Conservation (phyloP, 1,140 invertebrate species). For the Drosophila bifasciata region DNA sequence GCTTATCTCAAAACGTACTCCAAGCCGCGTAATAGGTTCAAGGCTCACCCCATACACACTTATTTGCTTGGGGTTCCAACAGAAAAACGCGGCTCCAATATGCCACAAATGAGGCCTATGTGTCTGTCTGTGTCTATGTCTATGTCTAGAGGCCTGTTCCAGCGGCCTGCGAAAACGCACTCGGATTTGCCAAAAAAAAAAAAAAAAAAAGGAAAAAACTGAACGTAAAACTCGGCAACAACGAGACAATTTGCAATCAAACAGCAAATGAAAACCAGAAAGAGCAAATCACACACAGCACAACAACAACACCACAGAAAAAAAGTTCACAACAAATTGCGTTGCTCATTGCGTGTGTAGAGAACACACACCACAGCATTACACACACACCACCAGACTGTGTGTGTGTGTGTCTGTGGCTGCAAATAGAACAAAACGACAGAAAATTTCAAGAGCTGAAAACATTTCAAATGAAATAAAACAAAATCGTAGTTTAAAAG, state of each 20-base stretch:
- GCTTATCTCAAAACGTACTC: not conserved
- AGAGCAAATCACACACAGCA: slow-evolving; percentile 39
- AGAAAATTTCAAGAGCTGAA: slow-evolving; percentile 32
- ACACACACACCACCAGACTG: not conserved
- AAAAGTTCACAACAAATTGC: slow-evolving; percentile 68
- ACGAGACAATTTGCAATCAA: slow-evolving; percentile 79
- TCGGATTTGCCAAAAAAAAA: slow-evolving; percentile 46
- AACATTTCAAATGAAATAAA: slow-evolving; percentile 57
- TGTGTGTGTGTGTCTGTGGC: slow-evolving; percentile 26
- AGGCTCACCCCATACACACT: too few relatives aligned
- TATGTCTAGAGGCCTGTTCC: slow-evolving; percentile 43
- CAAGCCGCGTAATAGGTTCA: slow-evolving; percentile 43
- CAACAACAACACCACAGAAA: slow-evolving; percentile 4
- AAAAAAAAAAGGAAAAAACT: slow-evolving; percentile 4
- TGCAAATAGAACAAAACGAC: slow-evolving; percentile 63
- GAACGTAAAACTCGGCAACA: slow-evolving; percentile 43
- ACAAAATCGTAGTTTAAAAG: slow-evolving; percentile 71
- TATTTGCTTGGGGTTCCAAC: slow-evolving; percentile 4
- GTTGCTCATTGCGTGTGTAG: slow-evolving; percentile 56
- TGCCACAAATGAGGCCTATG: slow-evolving; percentile 56
- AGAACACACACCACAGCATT: too few relatives aligned
- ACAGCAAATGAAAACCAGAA: slow-evolving; percentile 72
- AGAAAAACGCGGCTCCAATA: slow-evolving; percentile 8
- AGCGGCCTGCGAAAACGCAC: slow-evolving; percentile 50
- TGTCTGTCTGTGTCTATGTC: not conserved